Conservation (phyloP, 2,113 vertebrate species). For the Lontra canadensis region DNA sequence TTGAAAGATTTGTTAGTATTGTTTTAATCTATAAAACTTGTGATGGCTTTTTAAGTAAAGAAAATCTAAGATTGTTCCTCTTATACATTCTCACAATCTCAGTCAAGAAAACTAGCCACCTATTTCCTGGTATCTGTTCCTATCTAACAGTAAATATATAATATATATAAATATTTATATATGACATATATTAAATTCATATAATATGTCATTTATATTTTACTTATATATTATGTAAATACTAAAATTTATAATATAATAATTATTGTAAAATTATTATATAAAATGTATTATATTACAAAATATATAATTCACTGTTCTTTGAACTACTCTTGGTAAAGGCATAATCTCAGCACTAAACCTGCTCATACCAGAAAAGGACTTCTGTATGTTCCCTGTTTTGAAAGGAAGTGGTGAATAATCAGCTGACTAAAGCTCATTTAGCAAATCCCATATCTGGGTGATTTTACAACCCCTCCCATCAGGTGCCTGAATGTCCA, state of each 20-base stretch:
- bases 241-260: not conserved
- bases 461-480: not conserved
- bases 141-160: not conserved
- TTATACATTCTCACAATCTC: not conserved
- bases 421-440: not conserved
- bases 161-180: not conserved
- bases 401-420: not conserved
- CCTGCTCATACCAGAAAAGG: not conserved
- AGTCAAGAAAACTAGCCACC: not conserved
- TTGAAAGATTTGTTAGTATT: constrained; percentile 19
- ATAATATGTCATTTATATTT: not conserved
- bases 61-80: not conserved
- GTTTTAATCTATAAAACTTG: constrained; percentile 44
- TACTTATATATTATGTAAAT: not conserved
- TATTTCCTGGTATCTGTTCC: not conserved
- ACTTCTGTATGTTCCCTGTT: not conserved
- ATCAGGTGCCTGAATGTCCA: not conserved
- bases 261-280: not conserved
- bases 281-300: not conserved
- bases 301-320: not conserved
- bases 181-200: not conserved
- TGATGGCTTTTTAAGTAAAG: not conserved
- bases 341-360: not conserved
- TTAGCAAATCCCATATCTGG: not conserved
- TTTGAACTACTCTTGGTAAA: not conserved